phyloP scores from a whole-genome alignment of 1,140 invertebrate species.

The Drosophila busckii region DNA sequence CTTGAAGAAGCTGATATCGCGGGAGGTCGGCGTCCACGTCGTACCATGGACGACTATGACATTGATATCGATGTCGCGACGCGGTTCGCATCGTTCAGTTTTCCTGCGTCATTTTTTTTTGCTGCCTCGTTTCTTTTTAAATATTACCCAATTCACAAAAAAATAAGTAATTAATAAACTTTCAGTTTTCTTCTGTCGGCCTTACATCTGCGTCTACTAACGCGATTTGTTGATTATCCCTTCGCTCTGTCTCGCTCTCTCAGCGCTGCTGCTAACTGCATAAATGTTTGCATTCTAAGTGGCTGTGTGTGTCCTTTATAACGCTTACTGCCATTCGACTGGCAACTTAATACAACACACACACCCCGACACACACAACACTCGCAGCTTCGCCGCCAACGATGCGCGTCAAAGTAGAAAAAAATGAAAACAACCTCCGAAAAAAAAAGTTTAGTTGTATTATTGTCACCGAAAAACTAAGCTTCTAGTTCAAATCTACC shows the following conservation, averaged over 20 bases:
- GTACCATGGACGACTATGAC: slow-evolving; percentile 48
- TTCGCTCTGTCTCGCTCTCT: slow-evolving; percentile 1
- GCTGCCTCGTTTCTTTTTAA: slow-evolving; percentile 48
- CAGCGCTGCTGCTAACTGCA: too few relatives aligned
- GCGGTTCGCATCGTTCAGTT: slow-evolving; percentile 5
- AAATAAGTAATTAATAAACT: slow-evolving; percentile 79
- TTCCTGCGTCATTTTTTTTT: slow-evolving; percentile 20
- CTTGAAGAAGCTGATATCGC: not conserved
- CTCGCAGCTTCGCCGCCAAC: not conserved
- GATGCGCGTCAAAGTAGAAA: slow-evolving; percentile 47
- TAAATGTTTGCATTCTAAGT: slow-evolving; percentile 17
- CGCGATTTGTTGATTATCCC: slow-evolving; percentile 4
- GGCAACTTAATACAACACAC: slow-evolving; percentile 40
- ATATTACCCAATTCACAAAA: slow-evolving; percentile 79
- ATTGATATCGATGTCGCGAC: slow-evolving; percentile 63
- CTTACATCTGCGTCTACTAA: slow-evolving; percentile 61
- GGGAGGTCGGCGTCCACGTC: slow-evolving; percentile 12
- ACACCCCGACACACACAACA: slow-evolving; percentile 14
- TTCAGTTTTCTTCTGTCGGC: slow-evolving; percentile 71
- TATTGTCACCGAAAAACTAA: slow-evolving; percentile 78
- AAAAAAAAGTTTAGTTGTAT: slow-evolving; percentile 77
- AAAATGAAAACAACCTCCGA: slow-evolving; percentile 78
- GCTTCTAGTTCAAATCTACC: slow-evolving; percentile 77
- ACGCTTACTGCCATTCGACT: slow-evolving; percentile 65
- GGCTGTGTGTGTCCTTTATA: slow-evolving; percentile 56